These are phyloP conservation scores for Allacma fusca DNA, from an alignment of 2,888 invertebrate species.

Conservation along the genomic window DNA sequence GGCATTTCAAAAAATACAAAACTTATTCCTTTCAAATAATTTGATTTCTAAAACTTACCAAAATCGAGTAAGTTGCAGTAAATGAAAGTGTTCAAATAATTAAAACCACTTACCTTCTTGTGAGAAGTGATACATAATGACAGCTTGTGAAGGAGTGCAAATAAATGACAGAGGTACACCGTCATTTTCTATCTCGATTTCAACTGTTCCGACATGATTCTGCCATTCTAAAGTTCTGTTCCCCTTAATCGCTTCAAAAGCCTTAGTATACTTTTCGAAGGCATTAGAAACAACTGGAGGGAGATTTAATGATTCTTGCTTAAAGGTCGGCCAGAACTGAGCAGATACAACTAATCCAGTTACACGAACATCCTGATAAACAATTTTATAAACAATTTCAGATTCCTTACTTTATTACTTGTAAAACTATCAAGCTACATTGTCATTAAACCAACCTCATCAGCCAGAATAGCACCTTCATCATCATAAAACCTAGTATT, in stretches of 20 bases:
- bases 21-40: too few relatives aligned
- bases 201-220: conserved; percentile 89
- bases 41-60: too few relatives aligned
- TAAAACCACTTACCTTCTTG: conserved; percentile 71
- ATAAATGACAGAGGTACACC: conserved; percentile 80
- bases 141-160: conserved; percentile 92
- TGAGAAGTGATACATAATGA: conserved; percentile 92
- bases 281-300: conserved; percentile 82
- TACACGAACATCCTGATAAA: conserved; percentile 70
- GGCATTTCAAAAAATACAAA: background rate
- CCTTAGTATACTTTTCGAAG: conserved; percentile 84
- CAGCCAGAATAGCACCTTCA: conserved; percentile 55
- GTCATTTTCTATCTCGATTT: conserved; percentile 87
- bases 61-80: too few relatives aligned
- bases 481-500: conserved; percentile 78
- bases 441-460: conserved; percentile 50
- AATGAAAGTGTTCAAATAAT: too few relatives aligned
- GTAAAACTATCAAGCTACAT: too few relatives aligned
- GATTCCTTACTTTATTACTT: too few relatives aligned
- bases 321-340: conserved; percentile 98
- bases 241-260: conserved; percentile 85
- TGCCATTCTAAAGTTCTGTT: conserved; percentile 95
- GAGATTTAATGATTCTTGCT: conserved; percentile 89
- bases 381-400: conserved; percentile 19
- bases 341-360: conserved; percentile 93